These are phyloP conservation scores for Harpagifer antarcticus DNA, from an alignment of 2,797 vertebrate species.

Conservation along the genomic window DNA sequence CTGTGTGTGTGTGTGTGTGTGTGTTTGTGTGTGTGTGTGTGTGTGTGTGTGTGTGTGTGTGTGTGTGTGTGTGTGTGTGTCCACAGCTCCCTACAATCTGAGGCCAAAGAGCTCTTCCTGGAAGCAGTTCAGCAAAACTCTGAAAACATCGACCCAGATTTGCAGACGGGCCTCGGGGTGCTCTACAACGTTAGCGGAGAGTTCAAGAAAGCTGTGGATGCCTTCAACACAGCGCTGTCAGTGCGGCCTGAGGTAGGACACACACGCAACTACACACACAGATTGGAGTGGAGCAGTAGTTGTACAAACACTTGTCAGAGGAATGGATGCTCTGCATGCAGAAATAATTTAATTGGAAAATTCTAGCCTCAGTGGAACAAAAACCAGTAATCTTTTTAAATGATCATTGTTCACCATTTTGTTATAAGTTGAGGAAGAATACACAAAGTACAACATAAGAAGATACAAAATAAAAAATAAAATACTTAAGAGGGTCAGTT, in stretches of 20 bases:
- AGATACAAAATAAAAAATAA: not conserved
- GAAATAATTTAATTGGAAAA: not conserved
- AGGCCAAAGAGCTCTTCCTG: slow-evolving; percentile 95
- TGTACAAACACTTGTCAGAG: slow-evolving; percentile 9
- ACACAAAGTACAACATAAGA: not conserved
- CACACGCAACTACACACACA: slow-evolving; percentile 1
- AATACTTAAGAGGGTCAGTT: not conserved
- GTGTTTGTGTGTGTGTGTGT: slow-evolving; percentile 15
- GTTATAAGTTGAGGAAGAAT: not conserved
- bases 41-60: slow-evolving; percentile 15
- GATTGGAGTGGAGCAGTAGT: slow-evolving; percentile 9
- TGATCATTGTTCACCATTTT: too few relatives aligned
- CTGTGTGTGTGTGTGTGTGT: slow-evolving; percentile 15
- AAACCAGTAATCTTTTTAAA: not conserved
- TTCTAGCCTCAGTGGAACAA: not conserved
- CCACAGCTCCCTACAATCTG: slow-evolving; percentile 89
- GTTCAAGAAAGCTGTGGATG: slow-evolving; percentile 97
- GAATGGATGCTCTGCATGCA: slow-evolving; percentile 2
- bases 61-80: slow-evolving; percentile 18
- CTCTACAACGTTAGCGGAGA: slow-evolving; percentile 97
- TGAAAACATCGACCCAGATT: slow-evolving; percentile 93
- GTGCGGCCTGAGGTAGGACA: slow-evolving; percentile 92
- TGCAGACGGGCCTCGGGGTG: slow-evolving; percentile 97
- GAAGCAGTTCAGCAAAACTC: slow-evolving; percentile 94
- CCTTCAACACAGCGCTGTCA: slow-evolving; percentile 96